Evolutionary conservation across 2,888 invertebrate species (phyloP).

Genomic region (Pseudococcus longispinus): DNA sequence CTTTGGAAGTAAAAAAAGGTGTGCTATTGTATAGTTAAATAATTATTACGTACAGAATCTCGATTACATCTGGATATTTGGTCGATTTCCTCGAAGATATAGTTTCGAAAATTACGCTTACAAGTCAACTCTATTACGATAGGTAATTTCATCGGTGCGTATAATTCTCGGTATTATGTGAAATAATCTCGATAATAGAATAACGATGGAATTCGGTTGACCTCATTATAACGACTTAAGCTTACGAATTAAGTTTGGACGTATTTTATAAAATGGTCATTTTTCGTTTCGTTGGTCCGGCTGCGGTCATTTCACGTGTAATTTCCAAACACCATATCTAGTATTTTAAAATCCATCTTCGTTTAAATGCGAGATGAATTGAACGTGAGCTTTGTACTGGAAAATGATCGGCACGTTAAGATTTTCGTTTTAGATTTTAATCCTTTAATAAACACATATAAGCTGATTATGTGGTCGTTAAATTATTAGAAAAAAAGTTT

Average conservation of each 20-base stretch:
- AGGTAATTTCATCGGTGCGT: neutral
- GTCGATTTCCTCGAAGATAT: neutral
- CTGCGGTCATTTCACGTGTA: neutral
- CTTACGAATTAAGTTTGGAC: neutral
- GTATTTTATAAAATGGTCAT: conserved; percentile 6
- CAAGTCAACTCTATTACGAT: neutral
- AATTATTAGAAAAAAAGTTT: neutral
- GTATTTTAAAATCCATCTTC: conserved; percentile 13
- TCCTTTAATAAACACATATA: conserved; percentile 24
- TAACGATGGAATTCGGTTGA: neutral
- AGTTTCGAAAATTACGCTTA: neutral
- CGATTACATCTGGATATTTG: neutral
- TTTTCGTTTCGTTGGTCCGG: neutral
- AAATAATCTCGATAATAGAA: conserved; percentile 6
- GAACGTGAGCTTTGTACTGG: neutral
- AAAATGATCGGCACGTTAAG: neutral
- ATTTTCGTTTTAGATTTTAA: conserved; percentile 12
- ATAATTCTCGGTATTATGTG: neutral
- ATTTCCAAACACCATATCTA: neutral
- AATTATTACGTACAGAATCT: neutral
- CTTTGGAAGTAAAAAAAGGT: neutral
- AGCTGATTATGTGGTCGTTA: conserved; percentile 17
- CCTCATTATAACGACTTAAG: conserved; percentile 1
- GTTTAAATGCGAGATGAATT: neutral
- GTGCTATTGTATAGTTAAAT: neutral